phyloP scores from a whole-genome alignment of 2,888 invertebrate genomes.

The Stenodera caucasica region DNA sequence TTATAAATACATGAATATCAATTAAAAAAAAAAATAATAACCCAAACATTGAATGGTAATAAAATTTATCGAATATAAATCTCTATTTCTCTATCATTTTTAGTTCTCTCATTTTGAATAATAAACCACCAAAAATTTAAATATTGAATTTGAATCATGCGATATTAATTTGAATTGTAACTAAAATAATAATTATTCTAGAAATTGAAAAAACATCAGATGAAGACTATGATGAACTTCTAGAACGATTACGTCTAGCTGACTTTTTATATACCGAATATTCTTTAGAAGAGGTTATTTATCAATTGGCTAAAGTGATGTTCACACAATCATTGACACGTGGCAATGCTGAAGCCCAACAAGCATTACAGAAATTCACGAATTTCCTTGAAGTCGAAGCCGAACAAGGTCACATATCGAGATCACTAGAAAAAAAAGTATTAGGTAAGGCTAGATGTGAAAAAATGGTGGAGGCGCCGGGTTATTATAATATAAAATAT shows the following conservation, averaged over 20 bases:
- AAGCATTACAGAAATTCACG: conserved; percentile 73
- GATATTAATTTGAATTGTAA: too few species aligned
- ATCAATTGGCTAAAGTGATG: conserved; percentile 80
- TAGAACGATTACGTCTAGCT: conserved; percentile 69
- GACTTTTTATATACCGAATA: conserved; percentile 76
- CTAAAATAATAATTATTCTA: conserved; percentile 11
- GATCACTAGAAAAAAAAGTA: conserved; percentile 75
- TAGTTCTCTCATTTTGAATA: too few species aligned
- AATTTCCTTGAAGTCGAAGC: conserved; percentile 74
- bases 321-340: conserved; percentile 73
- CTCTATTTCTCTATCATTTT: too few species aligned
- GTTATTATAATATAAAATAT: background rate
- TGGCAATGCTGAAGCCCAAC: conserved; percentile 71
- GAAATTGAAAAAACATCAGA: conserved; percentile 33
- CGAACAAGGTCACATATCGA: conserved; percentile 72
- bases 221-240: conserved; percentile 68
- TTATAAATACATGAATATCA: too few species aligned
- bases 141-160: too few species aligned
- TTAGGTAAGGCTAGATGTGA: conserved; percentile 60
- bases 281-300: conserved; percentile 77
- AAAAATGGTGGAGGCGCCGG: conserved; percentile 5
- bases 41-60: too few species aligned
- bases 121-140: too few species aligned
- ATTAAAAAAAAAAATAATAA: too few species aligned
- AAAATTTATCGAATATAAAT: too few species aligned